phyloP scores from a whole-genome alignment of 1,140 invertebrate species.

The Bicyclus anynana region DNA sequence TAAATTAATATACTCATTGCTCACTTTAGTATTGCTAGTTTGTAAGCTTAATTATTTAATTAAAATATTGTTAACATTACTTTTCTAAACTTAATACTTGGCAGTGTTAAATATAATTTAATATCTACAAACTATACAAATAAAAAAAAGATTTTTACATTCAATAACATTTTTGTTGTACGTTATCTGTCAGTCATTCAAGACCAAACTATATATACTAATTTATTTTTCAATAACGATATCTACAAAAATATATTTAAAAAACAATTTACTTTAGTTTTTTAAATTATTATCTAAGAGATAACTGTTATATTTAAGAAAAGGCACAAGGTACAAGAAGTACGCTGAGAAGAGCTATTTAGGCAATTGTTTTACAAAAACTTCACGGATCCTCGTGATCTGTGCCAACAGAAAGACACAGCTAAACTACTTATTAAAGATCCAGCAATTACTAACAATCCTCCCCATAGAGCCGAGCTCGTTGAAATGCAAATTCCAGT shows the following conservation, averaged over 20 bases:
- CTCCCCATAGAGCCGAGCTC: constrained; percentile 65
- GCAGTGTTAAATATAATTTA: neutral
- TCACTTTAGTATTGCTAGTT: no score
- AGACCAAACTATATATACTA: no score
- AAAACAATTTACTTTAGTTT: no score
- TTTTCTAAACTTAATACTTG: neutral
- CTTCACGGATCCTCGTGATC: constrained; percentile 47
- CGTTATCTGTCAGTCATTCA: no score
- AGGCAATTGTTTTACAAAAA: constrained; percentile 20
- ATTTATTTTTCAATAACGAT: no score
- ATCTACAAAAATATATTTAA: no score
- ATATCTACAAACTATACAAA: neutral
- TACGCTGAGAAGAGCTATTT: neutral
- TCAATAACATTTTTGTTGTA: no score
- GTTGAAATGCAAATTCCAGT: constrained; percentile 66
- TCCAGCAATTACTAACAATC: constrained; percentile 52
- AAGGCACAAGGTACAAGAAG: neutral
- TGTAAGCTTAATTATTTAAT: neutral
- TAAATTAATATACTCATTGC: no score
- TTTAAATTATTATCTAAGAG: no score
- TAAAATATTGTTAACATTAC: neutral
- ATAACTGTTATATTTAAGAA: no score
- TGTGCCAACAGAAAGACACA: constrained; percentile 61
- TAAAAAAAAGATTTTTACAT: no score
- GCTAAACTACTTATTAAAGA: constrained; percentile 59